Base-by-base conservation (phyloP, 2,113 vertebrate genomes). In the Noturus placidus region DNA sequence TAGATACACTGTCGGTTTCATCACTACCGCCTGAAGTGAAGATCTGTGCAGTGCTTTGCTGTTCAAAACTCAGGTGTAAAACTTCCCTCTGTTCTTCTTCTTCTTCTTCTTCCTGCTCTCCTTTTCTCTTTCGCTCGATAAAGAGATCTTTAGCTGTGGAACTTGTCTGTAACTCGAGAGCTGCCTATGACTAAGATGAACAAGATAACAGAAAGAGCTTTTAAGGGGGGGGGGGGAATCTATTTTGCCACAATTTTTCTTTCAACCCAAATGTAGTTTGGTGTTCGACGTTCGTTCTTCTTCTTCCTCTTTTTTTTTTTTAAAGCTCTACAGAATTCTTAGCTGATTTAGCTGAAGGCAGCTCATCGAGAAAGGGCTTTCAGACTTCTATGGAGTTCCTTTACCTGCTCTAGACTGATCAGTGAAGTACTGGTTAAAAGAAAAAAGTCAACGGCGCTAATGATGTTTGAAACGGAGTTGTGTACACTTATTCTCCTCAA, bases 81-180 rank as follows among this genome's bases (percentile, higher is more conserved):
- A 56, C 56, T 78, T 57, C 87, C 88, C 38, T 83, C 42, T 46
- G 42, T 46, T 46, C 42, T 46, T 46, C 80, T 72, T 87, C 74
- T 50, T 86, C 74, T 79, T 84, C 83, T 56, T 8, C 61, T 82
- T 80, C 85, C 76, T 92, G 91, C 86, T 88, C 89, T 82, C 88
- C 67, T 91, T 89, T 86, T 78, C 85, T 84, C 87, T 38, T 67
- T 27, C 30, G 93, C 93, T 92, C 81, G 22, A 80, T 81, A 80
- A 38, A 89, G 56, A 57, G 89, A 94, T 93, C 92, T 89, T 94
- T 93, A 94, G 94, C 93, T 94, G 93, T 93, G 93, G 94, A 93
- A 95, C 93, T 93, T 92, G 92, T 94, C 93, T 94, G 95, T 95
- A 95, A 95, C 90, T 91, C 92, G 94, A 95, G 94, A 95, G 91